Conservation (phyloP, 2,113 vertebrate species). For the Azemiops feae region DNA sequence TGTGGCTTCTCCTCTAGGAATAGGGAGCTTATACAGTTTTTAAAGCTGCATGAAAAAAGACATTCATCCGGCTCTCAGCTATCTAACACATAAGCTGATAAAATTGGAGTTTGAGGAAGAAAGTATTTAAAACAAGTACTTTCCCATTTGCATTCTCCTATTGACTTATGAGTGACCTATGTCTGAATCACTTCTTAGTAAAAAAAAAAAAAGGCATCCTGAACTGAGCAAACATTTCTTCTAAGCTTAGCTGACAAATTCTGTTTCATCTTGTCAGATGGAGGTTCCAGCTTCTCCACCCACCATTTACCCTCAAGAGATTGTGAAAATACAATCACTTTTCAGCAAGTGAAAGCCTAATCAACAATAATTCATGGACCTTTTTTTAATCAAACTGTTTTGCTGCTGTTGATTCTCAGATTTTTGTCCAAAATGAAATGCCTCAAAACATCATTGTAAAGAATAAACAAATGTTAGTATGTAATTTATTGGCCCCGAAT, state of each 20-base stretch:
- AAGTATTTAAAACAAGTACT: background rate
- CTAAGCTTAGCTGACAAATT: background rate
- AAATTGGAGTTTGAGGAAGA: background rate
- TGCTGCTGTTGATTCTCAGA: background rate
- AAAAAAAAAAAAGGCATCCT: background rate
- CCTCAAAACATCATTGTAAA: background rate
- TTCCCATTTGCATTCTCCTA: background rate
- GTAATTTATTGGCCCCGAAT: background rate
- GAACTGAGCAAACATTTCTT: background rate
- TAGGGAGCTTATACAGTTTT: background rate
- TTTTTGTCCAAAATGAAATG: background rate
- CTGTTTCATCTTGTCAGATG: background rate
- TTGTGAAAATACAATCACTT: background rate
- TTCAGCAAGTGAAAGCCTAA: background rate
- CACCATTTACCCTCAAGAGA: background rate
- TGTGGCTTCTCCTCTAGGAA: background rate
- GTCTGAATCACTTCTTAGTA: background rate
- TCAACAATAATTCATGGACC: background rate
- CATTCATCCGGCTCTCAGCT: background rate
- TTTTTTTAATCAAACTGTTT: background rate
- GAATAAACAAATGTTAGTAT: background rate
- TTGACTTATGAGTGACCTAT: background rate
- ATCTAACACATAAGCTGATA: background rate
- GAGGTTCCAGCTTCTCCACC: background rate
- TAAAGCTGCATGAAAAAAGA: background rate